phyloP scores from a whole-genome alignment of 2,797 vertebrate species.

The Heterohyrax brucei region DNA sequence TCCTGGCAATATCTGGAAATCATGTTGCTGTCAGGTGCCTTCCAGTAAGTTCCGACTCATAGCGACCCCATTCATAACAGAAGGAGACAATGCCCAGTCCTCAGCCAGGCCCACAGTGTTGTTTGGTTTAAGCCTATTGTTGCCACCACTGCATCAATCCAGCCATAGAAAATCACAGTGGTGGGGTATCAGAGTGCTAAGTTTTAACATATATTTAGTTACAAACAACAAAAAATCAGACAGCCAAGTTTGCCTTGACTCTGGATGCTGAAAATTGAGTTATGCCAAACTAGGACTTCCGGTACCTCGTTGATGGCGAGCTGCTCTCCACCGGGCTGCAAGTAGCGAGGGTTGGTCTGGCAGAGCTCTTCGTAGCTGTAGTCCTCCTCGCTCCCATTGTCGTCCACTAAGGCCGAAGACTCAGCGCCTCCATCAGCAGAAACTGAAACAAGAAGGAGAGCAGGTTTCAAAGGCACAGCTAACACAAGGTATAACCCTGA shows the following conservation, averaged over 20 bases:
- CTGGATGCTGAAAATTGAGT: neutral
- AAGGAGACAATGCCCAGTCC: too few relatives aligned
- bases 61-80: too few relatives aligned
- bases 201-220: neutral
- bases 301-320: conserved; percentile 97
- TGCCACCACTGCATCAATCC: too few relatives aligned
- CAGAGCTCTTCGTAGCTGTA: conserved; percentile 97
- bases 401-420: conserved; percentile 93
- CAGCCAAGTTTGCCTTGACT: neutral
- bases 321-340: conserved; percentile 96
- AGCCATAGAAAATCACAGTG: too few relatives aligned
- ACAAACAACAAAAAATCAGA: neutral
- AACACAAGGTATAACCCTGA: neutral
- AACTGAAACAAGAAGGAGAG: conserved; percentile 78
- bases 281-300: rapidly evolving
- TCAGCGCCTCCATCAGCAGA: conserved; percentile 93
- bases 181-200: neutral
- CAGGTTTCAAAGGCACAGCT: neutral
- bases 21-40: neutral
- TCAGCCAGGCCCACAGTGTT: too few relatives aligned
- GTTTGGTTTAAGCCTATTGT: too few relatives aligned
- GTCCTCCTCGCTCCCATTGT: conserved; percentile 98
- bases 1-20: neutral
- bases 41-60: too few relatives aligned
- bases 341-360: conserved; percentile 94